Conservation (phyloP, 2,888 invertebrate genomes). For the Chrysomela aeneicollis region DNA sequence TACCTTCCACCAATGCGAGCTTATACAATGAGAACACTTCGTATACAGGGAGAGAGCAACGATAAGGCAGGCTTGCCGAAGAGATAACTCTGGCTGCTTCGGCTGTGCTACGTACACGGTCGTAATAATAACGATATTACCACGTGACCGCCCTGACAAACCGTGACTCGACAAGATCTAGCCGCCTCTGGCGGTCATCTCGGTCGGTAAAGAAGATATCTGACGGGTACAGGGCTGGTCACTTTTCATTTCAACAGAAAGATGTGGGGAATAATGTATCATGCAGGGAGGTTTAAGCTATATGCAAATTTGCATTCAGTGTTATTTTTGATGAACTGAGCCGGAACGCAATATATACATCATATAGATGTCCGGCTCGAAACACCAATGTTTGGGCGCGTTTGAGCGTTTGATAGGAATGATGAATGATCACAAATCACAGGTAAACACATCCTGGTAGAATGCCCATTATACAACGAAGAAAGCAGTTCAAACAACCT, state of each 20-base stretch:
- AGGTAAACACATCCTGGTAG: too few species aligned
- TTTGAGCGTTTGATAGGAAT: too few species aligned
- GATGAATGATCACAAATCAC: too few species aligned
- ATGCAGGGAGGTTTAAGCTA: too few species aligned
- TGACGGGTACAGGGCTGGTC: conserved; percentile 7
- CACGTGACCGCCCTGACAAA: conserved; percentile 54
- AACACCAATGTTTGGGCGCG: too few species aligned
- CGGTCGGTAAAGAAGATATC: conserved; percentile 45
- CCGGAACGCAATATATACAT: too few species aligned
- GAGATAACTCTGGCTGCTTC: conserved; percentile 30
- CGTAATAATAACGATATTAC: conserved; percentile 50
- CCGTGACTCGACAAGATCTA: conserved; percentile 52
- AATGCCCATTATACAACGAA: too few species aligned
- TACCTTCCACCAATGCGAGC: neutral
- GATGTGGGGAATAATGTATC: too few species aligned
- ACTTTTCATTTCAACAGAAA: neutral
- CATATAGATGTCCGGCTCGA: too few species aligned
- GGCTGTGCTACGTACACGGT: conserved; percentile 35
- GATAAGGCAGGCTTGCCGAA: neutral
- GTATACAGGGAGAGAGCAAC: neutral
- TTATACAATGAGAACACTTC: neutral
- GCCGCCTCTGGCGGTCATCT: conserved; percentile 42
- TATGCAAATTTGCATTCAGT: too few species aligned
- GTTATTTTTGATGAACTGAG: too few species aligned
- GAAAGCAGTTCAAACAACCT: too few species aligned